phyloP scores from a whole-genome alignment of 2,797 vertebrate genomes.

The Danio aesculapii region DNA sequence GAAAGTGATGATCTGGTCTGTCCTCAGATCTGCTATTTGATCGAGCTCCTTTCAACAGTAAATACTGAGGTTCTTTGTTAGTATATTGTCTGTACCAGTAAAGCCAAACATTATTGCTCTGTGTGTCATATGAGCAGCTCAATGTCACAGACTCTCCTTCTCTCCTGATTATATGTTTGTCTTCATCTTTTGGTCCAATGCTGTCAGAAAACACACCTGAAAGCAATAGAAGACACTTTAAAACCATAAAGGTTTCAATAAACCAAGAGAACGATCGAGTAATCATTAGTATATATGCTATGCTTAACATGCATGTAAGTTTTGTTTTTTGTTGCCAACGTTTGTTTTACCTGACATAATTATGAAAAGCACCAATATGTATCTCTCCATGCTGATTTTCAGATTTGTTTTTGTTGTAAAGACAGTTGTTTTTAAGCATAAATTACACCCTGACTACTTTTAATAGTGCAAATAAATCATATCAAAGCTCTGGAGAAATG shows the following conservation, averaged over 20 bases:
- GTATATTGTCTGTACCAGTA: constrained; percentile 55
- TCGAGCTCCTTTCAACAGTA: background rate
- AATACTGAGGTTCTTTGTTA: constrained; percentile 11
- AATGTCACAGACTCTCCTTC: background rate
- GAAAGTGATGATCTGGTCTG: constrained; percentile 16
- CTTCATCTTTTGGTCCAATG: background rate
- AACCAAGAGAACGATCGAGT: background rate
- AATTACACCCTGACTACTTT: too few species aligned
- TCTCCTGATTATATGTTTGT: background rate
- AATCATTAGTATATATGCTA: too few species aligned
- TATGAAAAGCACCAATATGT: background rate
- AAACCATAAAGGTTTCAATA: background rate
- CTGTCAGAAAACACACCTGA: background rate
- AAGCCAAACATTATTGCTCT: background rate
- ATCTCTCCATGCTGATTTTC: background rate
- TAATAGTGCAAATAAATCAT: too few species aligned
- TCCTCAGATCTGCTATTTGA: background rate
- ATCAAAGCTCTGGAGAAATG: too few species aligned
- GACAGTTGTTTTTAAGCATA: too few species aligned
- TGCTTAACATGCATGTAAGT: background rate
- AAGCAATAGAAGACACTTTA: background rate
- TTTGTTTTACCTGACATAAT: constrained; percentile 1
- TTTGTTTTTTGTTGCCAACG: background rate
- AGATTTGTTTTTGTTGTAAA: too few species aligned
- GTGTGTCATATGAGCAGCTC: background rate